A percentile compares a stretch with the other conserved stretches of the same genome.
phyloP scores from a whole-genome alignment of 1,140 invertebrate genomes.

The Eriocheir sinensis region DNA sequence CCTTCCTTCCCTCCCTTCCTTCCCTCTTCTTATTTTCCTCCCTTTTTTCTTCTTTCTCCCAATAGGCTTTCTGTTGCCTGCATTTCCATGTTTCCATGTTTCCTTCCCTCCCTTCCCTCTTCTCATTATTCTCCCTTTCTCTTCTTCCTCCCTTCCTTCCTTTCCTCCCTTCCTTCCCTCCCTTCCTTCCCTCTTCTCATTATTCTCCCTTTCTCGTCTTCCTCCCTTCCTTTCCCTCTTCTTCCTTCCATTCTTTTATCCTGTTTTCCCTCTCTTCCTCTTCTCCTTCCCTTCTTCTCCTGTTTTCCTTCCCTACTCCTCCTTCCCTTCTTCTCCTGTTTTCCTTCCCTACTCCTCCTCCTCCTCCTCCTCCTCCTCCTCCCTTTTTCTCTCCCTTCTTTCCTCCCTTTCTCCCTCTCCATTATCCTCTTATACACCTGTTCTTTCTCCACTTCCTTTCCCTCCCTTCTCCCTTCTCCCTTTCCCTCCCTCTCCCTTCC shows the following conservation, averaged over 20 bases:
- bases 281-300: no score
- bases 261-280: no score
- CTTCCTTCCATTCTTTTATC: no score
- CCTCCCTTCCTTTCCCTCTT: not conserved
- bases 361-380: not conserved
- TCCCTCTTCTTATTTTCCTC: not conserved
- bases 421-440: no score
- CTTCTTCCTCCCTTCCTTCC: no score
- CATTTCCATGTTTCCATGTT: no score
- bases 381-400: not conserved
- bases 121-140: no score
- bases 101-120: no score
- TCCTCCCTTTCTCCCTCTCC: not conserved
- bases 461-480: not conserved
- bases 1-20: not conserved
- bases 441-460: not conserved
- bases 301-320: no score
- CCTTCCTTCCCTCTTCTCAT: not conserved
- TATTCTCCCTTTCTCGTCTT: slow-evolving; percentile 13
- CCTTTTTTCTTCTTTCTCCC: not conserved
- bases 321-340: no score
- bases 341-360: not conserved
- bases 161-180: not conserved
- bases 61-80: no score
- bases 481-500: not conserved